Base-by-base conservation (phyloP, 2,113 vertebrate genomes). In the Clarias macrocephalus region DNA sequence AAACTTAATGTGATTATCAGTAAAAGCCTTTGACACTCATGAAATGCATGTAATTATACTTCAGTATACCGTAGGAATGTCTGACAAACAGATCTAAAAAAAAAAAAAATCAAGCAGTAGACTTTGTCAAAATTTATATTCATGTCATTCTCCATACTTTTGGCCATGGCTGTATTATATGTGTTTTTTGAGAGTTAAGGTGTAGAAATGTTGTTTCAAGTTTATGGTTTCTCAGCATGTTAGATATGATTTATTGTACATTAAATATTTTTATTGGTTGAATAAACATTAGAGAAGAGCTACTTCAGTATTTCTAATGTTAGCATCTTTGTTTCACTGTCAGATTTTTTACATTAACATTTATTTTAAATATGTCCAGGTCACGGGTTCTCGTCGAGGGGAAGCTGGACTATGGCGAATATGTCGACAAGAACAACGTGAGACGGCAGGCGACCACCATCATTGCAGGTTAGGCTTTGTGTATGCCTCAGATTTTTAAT, bases 361-460 rank as follows among this genome's bases (percentile, higher is more conserved):
- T 23, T 7, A 21, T 77, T 9, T 12, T n/a, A n/a, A 91, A 15
- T 89, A 86, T 15, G 88, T 80, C 62, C 87, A 99, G 98, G 62
- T 90, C 97, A 42, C 95, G 98, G 80, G 84, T 99, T 79, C 96
- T 94, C 0, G 96, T 99, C 48, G 98, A 99, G 93, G 98, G 98
- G 11, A 99, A 99, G 89, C 92, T 99, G 83, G 98, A 99, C 91
- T 99, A 99, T 15, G 98, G 98, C 0, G 98, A 99, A 91, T 99
- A 99, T 3, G 94, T 94, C 7, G 98, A 99, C 91, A 99, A 98
- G 91, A 99, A 98, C 92, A 98, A 97, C 0, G 96, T 99, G 82
- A 95, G 96, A 84, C 93, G 98, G 4, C 98, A 99, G 90, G 98
- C 97, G 75, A 99, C 98, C 65, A 99, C 97, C 60, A 96, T 99